Conservation (phyloP, 2,888 invertebrate species). For the Drosophila histrio region DNA sequence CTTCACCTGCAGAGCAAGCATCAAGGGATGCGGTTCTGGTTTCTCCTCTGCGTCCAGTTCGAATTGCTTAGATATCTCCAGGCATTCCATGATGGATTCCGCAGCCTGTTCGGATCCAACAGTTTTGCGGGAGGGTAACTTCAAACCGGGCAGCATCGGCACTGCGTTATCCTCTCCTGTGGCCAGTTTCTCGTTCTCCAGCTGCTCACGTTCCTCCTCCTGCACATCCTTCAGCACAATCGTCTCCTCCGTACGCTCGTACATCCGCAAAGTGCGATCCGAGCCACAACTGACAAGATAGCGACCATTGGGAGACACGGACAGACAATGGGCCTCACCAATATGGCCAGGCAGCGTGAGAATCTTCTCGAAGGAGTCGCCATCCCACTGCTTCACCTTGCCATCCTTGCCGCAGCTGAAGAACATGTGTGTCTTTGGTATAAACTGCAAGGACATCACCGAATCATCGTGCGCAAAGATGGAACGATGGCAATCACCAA, state of each 20-base stretch:
- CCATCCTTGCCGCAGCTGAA: constrained; percentile 98
- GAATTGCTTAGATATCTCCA: constrained; percentile 89
- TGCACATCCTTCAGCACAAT: constrained; percentile 96
- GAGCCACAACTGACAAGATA: constrained; percentile 92
- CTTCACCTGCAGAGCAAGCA: constrained; percentile 91
- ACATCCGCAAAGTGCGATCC: constrained; percentile 94
- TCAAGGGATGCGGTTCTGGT: constrained; percentile 89
- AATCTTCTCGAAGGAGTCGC: constrained; percentile 94
- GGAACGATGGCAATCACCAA: constrained; percentile 98
- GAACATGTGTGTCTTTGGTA: constrained; percentile 95
- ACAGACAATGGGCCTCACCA: constrained; percentile 90
- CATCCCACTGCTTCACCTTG: constrained; percentile 98
- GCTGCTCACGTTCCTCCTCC: constrained; percentile 93
- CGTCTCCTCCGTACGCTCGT: constrained; percentile 93
- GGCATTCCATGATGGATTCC: constrained; percentile 95
- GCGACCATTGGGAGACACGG: constrained; percentile 92
- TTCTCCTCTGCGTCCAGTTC: constrained; percentile 84
- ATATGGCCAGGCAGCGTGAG: constrained; percentile 92
- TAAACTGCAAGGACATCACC: constrained; percentile 94
- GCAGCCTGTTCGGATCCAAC: constrained; percentile 86
- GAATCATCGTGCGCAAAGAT: constrained; percentile 98
- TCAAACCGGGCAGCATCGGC: constrained; percentile 90
- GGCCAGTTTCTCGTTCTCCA: constrained; percentile 87
- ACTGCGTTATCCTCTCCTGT: constrained; percentile 90
- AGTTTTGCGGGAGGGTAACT: constrained; percentile 92